phyloP scores from a whole-genome alignment of 1,140 invertebrate genomes.

The Cepaea nemoralis region DNA sequence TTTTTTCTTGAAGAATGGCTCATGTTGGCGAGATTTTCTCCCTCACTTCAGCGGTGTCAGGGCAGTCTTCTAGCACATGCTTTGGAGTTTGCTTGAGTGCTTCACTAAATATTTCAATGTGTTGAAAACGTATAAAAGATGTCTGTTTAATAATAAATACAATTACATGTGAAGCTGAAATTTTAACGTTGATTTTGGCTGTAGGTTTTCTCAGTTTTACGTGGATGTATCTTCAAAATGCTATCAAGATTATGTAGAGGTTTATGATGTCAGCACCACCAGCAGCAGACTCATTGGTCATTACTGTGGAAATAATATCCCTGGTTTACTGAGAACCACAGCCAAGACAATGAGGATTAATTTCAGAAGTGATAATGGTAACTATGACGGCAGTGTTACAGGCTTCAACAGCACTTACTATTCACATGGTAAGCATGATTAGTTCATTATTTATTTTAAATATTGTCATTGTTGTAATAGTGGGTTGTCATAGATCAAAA shows the following conservation, averaged over 20 bases:
- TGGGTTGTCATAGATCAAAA: no score
- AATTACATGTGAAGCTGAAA: no score
- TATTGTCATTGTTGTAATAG: no score
- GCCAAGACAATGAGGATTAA: not conserved
- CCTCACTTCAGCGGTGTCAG: no score
- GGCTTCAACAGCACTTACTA: not conserved
- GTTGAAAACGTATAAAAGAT: no score
- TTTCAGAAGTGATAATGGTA: not conserved
- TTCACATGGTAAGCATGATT: slow-evolving; percentile 3
- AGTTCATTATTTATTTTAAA: not conserved
- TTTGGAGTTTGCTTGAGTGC: no score
- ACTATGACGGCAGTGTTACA: not conserved
- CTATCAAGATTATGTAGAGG: not conserved
- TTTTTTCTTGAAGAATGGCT: no score
- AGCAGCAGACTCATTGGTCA: not conserved
- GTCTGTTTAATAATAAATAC: no score
- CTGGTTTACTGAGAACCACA: not conserved
- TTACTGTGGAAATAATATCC: not conserved
- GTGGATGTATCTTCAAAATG: not conserved
- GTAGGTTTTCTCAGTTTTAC: not conserved
- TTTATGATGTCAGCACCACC: not conserved
- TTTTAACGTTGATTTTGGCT: no score
- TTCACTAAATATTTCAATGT: no score
- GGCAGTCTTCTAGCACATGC: no score
- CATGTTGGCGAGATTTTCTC: no score